Conservation (phyloP, 1,140 invertebrate genomes). For the Centruroides vittatus region DNA sequence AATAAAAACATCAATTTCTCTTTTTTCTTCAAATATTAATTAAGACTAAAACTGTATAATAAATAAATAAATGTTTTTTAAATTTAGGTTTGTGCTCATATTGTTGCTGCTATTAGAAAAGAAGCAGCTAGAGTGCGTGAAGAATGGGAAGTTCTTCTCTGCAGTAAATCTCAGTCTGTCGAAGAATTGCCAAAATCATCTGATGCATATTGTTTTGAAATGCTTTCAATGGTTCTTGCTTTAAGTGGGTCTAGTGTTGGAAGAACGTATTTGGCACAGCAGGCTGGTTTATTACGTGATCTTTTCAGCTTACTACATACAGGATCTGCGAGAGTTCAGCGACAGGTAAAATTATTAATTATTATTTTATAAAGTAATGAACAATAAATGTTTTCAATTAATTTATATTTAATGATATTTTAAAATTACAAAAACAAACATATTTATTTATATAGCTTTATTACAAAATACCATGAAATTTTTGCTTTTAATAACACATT, state of each 20-base stretch:
- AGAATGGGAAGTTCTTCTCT: slow-evolving; percentile 58
- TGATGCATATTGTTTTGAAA: slow-evolving; percentile 94
- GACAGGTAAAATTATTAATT: slow-evolving; percentile 46
- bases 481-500: too few relatives aligned
- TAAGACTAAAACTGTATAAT: too few relatives aligned
- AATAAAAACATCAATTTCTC: too few relatives aligned
- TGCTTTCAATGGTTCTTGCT: slow-evolving; percentile 84
- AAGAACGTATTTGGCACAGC: slow-evolving; percentile 73
- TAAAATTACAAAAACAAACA: too few relatives aligned
- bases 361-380: too few relatives aligned
- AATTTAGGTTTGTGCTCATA: slow-evolving; percentile 67
- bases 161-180: slow-evolving; percentile 21
- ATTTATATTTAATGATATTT: too few relatives aligned
- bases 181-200: slow-evolving; percentile 32
- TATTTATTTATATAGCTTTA: too few relatives aligned
- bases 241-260: slow-evolving; percentile 86
- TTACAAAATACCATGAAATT: too few relatives aligned
- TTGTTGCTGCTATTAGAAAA: slow-evolving; percentile 79
- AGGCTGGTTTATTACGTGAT: slow-evolving; percentile 66
- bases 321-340: slow-evolving; percentile 81
- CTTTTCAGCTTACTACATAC: slow-evolving; percentile 78
- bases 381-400: too few relatives aligned
- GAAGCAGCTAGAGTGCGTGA: slow-evolving; percentile 70
- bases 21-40: too few relatives aligned
- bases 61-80: background rate